A percentile compares a stretch with the other conserved stretches of the same genome.
phyloP scores from a whole-genome alignment of 2,797 vertebrate species.

The Nannoperca australis region DNA sequence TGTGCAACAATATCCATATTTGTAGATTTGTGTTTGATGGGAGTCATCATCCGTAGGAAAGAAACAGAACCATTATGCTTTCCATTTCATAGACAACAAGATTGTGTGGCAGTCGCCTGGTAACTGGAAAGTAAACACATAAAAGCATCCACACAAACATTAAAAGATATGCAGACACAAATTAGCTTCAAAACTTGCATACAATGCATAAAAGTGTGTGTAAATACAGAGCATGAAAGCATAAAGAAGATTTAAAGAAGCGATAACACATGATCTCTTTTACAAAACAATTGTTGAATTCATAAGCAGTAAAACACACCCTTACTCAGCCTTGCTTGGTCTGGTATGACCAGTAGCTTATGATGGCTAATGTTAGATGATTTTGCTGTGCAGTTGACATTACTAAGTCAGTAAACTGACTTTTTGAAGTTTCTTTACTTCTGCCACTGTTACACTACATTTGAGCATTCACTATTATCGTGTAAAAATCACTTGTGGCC shows the following conservation, averaged over 20 bases:
- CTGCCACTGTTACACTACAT: not conserved
- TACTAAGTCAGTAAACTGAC: not conserved
- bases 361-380: not conserved
- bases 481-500: not conserved
- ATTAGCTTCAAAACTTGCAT: not conserved
- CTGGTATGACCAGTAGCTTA: not conserved
- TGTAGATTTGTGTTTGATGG: constrained; percentile 21
- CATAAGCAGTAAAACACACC: not conserved
- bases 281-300: not conserved
- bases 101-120: not conserved
- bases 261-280: not conserved
- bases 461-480: not conserved
- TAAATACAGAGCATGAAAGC: not conserved
- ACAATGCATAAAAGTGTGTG: not conserved
- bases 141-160: constrained; percentile 28
- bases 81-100: constrained; percentile 1
- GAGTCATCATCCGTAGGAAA: constrained; percentile 31
- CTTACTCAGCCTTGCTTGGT: not conserved
- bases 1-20: constrained; percentile 18
- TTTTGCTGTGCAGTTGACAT: not conserved
- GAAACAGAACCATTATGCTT: constrained; percentile 31
- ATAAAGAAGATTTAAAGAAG: not conserved
- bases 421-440: not conserved
- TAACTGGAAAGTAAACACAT: constrained; percentile 25
- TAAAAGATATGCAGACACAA: constrained; percentile 22